Evolutionary conservation across 37 sponge, comb jelly and placozoan species (phyloP).

Genomic region (Ephydatia muelleri): DNA sequence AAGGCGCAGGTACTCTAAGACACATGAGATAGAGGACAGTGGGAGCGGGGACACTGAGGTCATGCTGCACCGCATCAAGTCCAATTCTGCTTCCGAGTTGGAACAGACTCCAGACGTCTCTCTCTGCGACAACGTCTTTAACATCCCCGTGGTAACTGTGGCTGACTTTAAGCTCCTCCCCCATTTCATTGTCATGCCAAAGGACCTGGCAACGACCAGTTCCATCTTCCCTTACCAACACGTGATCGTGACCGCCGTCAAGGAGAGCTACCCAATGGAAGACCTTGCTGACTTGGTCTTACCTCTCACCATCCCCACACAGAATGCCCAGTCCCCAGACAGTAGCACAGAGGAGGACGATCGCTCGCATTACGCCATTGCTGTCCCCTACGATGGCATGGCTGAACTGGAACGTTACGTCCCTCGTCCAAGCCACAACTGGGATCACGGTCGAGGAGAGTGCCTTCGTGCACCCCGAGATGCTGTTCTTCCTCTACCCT

Average conservation of each 20-base stretch:
- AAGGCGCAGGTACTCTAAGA: neutral
- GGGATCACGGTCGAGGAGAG: neutral
- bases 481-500: slow-evolving; percentile 57
- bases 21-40: neutral
- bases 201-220: slow-evolving; percentile 1
- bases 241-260: slow-evolving; percentile 8
- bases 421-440: slow-evolving; percentile 13
- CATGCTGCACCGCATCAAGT: neutral
- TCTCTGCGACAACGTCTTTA: neutral
- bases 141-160: neutral
- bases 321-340: neutral
- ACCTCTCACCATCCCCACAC: neutral
- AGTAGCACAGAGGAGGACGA: neutral
- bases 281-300: slow-evolving; percentile 11
- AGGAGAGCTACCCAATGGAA: neutral
- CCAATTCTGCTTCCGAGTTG: neutral
- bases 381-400: slow-evolving; percentile 37
- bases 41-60: neutral
- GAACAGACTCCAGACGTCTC: neutral
- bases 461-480: slow-evolving; percentile 54
- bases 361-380: slow-evolving; percentile 23
- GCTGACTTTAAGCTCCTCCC: slow-evolving; percentile 24
- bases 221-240: slow-evolving; percentile 34
- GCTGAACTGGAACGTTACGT: slow-evolving; percentile 43
- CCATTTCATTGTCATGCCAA: slow-evolving; percentile 49